Percentiles rank a stretch among this genome's conserved stretches.
Conservation (phyloP, 2,888 invertebrate species). For the Sminthurinus aureus region DNA sequence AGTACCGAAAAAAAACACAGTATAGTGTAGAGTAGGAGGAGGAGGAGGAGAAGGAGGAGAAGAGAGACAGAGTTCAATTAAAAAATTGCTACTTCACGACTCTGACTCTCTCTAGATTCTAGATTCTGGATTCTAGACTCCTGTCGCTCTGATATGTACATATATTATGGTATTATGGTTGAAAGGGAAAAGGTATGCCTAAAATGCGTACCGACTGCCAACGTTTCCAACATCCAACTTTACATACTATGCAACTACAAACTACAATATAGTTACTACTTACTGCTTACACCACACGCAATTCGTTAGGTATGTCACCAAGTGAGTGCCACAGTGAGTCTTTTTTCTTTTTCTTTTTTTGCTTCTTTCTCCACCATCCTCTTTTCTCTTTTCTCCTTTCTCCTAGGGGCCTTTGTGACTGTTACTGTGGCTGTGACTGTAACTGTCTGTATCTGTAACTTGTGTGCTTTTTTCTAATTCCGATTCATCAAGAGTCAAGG, state of each 20-base stretch:
- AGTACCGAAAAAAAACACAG: background rate
- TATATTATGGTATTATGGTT: too few relatives aligned
- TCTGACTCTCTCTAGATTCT: background rate
- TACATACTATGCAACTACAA: too few relatives aligned
- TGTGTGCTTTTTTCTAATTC: too few relatives aligned
- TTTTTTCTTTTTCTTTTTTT: background rate
- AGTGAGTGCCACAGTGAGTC: background rate
- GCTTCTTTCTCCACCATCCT: background rate
- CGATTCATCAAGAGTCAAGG: too few relatives aligned
- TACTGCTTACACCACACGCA: background rate
- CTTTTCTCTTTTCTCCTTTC: background rate
- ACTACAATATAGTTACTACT: too few relatives aligned
- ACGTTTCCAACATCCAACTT: too few relatives aligned
- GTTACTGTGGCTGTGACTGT: too few relatives aligned
- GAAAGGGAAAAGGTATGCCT: too few relatives aligned
- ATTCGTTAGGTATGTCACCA: conserved; percentile 13
- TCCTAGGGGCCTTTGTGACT: background rate
- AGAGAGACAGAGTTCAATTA: conserved; percentile 30
- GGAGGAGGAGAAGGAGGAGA: background rate
- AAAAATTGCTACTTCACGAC: conserved; percentile 26
- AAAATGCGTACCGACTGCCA: too few relatives aligned
- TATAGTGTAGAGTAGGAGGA: background rate
- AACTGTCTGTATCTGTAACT: too few relatives aligned
- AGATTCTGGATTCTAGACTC: too few relatives aligned
- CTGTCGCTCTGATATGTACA: too few relatives aligned